These are phyloP conservation scores for Ochotona princeps DNA, from an alignment of 2,113 vertebrate genomes.

Conservation along the genomic window DNA sequence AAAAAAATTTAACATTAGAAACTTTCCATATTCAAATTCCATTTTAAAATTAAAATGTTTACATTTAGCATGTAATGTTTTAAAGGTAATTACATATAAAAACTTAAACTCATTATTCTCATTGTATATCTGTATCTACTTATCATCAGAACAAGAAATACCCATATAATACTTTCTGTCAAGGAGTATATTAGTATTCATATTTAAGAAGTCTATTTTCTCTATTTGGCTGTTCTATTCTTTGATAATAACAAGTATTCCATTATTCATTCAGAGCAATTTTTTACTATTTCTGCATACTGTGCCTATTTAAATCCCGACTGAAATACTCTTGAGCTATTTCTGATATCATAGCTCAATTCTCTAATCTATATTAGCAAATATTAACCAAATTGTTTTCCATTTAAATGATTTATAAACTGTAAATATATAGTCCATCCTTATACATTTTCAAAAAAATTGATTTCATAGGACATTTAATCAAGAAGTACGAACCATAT, in stretches of 20 bases:
- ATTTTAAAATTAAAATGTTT: conserved; percentile 19
- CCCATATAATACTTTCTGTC: not conserved
- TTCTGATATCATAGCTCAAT: conserved; percentile 54
- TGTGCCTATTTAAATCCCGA: conserved; percentile 64
- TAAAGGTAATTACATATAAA: too few relatives aligned
- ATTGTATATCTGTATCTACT: not conserved
- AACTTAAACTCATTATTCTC: not conserved
- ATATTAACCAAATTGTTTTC: conserved; percentile 52
- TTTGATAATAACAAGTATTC: conserved; percentile 67
- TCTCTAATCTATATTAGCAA: conserved; percentile 58
- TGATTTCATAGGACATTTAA: conserved; percentile 53
- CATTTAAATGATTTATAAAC: conserved; percentile 39
- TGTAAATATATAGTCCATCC: conserved; percentile 46
- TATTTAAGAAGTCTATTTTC: conserved; percentile 19
- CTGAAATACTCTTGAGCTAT: conserved; percentile 72
- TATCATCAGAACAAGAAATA: not conserved
- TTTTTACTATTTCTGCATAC: conserved; percentile 43
- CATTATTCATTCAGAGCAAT: conserved; percentile 73
- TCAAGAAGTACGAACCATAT: conserved; percentile 58
- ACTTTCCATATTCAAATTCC: not conserved
- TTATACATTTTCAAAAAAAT: conserved; percentile 67
- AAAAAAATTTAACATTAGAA: not conserved
- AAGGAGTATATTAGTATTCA: not conserved
- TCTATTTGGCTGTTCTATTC: conserved; percentile 20
- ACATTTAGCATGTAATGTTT: too few relatives aligned